phyloP scores from a whole-genome alignment of 2,113 vertebrate species.

The Camelus dromedarius region DNA sequence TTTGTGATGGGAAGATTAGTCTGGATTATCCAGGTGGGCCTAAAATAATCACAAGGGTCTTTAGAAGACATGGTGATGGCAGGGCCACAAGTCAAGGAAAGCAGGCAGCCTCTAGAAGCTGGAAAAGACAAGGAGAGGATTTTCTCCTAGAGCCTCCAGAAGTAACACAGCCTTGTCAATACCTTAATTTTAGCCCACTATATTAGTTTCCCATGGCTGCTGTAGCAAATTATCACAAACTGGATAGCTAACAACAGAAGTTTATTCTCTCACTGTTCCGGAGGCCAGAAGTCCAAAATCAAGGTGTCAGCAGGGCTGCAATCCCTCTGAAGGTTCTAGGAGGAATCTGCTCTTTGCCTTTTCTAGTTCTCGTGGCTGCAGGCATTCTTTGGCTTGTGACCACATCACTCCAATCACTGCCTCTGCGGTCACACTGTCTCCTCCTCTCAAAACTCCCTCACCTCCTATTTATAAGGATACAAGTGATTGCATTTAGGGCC shows the following conservation, averaged over 20 bases:
- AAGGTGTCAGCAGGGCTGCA: not conserved
- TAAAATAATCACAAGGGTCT: not conserved
- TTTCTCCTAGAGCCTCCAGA: not conserved
- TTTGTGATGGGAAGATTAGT: not conserved
- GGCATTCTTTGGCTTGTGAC: not conserved
- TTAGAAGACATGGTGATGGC: not conserved
- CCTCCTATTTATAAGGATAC: not conserved
- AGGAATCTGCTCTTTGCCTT: not conserved
- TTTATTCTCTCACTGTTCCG: not conserved
- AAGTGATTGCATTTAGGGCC: not conserved
- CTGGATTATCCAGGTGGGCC: not conserved
- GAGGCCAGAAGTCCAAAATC: slow-evolving; percentile 1
- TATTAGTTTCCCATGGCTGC: not conserved
- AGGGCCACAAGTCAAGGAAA: not conserved
- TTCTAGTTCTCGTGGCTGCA: not conserved
- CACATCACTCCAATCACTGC: not conserved
- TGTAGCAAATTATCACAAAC: not conserved
- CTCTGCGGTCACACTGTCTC: not conserved
- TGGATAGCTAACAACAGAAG: not conserved
- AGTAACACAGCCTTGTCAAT: not conserved
- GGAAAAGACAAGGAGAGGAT: not conserved
- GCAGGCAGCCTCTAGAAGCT: not conserved
- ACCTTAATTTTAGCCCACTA: not conserved
- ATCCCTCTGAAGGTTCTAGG: not conserved
- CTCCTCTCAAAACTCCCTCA: not conserved